Percentiles rank a stretch among this genome's conserved stretches.
These are phyloP conservation scores for Drosophila quinaria DNA, from an alignment of 2,888 invertebrate species.

Conservation along the genomic window DNA sequence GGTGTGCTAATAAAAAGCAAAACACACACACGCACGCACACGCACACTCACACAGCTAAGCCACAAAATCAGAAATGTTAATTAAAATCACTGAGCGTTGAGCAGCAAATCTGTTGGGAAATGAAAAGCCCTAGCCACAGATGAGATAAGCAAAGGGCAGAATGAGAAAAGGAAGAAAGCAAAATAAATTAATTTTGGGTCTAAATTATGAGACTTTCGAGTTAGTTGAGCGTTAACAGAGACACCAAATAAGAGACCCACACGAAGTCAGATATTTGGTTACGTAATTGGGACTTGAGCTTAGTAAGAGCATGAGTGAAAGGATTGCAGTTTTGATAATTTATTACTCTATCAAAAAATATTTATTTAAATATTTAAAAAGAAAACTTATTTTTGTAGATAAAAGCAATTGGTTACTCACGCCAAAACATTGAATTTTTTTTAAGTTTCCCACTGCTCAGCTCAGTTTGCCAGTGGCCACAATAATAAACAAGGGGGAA, in stretches of 20 bases:
- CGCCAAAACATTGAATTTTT: slow-evolving; percentile 37
- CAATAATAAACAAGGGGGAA: slow-evolving; percentile 42
- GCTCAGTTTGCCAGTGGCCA: slow-evolving; percentile 20
- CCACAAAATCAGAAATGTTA: slow-evolving; percentile 81
- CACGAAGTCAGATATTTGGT: slow-evolving; percentile 4
- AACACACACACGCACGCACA: slow-evolving; percentile 19
- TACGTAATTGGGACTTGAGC: not conserved
- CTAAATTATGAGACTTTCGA: slow-evolving; percentile 59
- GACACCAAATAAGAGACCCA: not conserved
- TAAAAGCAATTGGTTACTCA: slow-evolving; percentile 25
- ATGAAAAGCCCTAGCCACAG: slow-evolving; percentile 55
- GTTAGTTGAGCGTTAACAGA: slow-evolving; percentile 18
- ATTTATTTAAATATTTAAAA: not conserved
- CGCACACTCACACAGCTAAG: slow-evolving; percentile 38
- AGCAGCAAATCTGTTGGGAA: slow-evolving; percentile 65
- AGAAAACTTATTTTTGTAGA: not conserved
- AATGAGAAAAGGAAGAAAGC: slow-evolving; percentile 33
- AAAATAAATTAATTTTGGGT: slow-evolving; percentile 55
- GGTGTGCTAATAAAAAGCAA: slow-evolving; percentile 69
- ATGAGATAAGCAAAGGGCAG: slow-evolving; percentile 6
- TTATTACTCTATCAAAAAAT: slow-evolving; percentile 24
- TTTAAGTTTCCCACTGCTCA: slow-evolving; percentile 21
- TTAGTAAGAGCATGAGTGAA: not conserved
- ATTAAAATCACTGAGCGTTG: slow-evolving; percentile 77
- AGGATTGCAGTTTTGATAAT: not conserved